phyloP scores from a whole-genome alignment of 1,140 invertebrate genomes.

The Drosophila prosaltans region DNA sequence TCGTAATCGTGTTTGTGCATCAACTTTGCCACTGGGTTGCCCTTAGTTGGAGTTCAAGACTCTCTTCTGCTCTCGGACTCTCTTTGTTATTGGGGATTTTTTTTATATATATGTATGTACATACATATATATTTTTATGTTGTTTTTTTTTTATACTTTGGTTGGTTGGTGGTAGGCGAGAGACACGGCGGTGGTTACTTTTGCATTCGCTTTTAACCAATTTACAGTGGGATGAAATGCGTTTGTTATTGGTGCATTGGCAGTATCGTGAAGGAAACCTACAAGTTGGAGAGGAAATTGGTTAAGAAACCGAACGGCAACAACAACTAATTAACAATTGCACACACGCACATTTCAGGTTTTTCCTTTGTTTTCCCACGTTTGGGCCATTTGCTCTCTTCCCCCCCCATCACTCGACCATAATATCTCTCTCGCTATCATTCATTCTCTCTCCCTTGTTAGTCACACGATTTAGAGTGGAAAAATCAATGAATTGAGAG shows the following conservation, averaged over 20 bases:
- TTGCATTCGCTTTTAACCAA: constrained; percentile 7
- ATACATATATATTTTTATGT: constrained; percentile 1
- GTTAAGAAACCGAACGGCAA: not conserved
- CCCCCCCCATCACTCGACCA: not conserved
- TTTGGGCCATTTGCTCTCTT: not conserved
- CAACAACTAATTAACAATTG: constrained; percentile 52
- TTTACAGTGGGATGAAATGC: constrained; percentile 4
- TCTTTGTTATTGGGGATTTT: constrained; percentile 8
- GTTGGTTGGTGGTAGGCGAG: constrained; percentile 4
- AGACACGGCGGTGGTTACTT: constrained; percentile 9
- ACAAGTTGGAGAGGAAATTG: constrained; percentile 8
- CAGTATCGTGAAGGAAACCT: not conserved
- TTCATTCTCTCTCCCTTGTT: constrained; percentile 7
- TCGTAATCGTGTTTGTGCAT: constrained; percentile 14
- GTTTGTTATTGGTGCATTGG: not conserved
- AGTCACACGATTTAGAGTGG: constrained; percentile 28
- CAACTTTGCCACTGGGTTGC: constrained; percentile 39
- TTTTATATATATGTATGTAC: not conserved
- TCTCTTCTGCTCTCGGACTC: constrained; percentile 6
- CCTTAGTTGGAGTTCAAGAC: constrained; percentile 7
- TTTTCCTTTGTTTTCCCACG: constrained; percentile 42
- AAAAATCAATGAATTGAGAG: constrained; percentile 57
- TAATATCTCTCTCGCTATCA: not conserved
- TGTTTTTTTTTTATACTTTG: constrained; percentile 3
- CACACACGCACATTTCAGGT: constrained; percentile 48